Evolutionary conservation across 2,888 invertebrate genomes (phyloP), one percentile per base, ranked within the genome.

Genomic region (Polymixis flavicincta): DNA sequence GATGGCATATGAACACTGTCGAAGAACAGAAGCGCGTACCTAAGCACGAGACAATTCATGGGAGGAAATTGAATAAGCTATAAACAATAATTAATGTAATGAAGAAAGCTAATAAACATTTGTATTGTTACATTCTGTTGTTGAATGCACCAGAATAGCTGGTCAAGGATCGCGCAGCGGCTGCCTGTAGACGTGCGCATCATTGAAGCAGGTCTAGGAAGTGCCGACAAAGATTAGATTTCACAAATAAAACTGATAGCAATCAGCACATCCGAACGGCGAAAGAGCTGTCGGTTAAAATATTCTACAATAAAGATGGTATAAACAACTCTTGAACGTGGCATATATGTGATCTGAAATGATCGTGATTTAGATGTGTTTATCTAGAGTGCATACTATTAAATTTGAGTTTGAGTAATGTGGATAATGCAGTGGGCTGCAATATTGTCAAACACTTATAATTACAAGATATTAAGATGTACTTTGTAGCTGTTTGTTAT

Each of bases 91-190:
- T 59, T 13, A 22, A 8, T 14, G 37, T n/a, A 61, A 61, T n/a
- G 8, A n/a, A 61, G 14, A 61, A 61, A 61, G 61, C 14, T 14
- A 61, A 61, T 61, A 61, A 61, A 61, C 37, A 61, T 5, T 5
- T n/a, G 14, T 37, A 61, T 61, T 61, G n/a, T 61, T n/a, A 17
- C 37, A n/a, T 61, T 61, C n/a, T 14, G 17, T 14, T 61, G 37
- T 14, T 61, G 61, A 61, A n/a, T 60, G 60, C 4, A 37, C 17
- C 25, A 63, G 9, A 17, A 42, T 11, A 42, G 9, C 42, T 25
- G n/a, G 63, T n/a, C 25, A 19, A 42, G 61, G 17, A 63, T 63
- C 9, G 17, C n/a, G 5, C 17, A 42, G 19, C 25, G 11, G 6
- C 11, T 63, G 17, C n/a, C n/a, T 42, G 9, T 5, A n/a, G 17